phyloP scores from a whole-genome alignment of 1,140 invertebrate species.

The Asobara japonica region DNA sequence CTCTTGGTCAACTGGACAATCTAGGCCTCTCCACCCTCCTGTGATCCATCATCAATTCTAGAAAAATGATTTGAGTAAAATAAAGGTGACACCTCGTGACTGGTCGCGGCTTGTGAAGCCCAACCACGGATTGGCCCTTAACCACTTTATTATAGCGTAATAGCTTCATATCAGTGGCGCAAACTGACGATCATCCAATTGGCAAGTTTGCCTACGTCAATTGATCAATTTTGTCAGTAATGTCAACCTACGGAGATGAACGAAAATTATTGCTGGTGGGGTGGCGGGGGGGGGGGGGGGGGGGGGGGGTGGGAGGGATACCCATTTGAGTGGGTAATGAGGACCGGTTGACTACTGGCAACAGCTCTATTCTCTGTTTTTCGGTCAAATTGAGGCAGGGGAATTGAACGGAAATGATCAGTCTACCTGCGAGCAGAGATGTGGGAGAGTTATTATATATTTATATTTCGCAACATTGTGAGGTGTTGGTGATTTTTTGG shows the following conservation, averaged over 20 bases:
- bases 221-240: not conserved
- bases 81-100: constrained; percentile 4
- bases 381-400: not conserved
- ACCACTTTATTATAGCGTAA: constrained; percentile 45
- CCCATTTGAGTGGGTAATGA: not conserved
- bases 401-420: not conserved
- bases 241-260: not conserved
- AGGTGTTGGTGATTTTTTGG: too few species aligned
- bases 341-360: not conserved
- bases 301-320: too few species aligned
- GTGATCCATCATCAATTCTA: not conserved
- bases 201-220: constrained; percentile 29
- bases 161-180: constrained; percentile 31
- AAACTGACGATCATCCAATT: constrained; percentile 51
- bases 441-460: too few species aligned
- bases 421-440: not conserved
- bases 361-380: not conserved
- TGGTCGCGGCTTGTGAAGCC: constrained; percentile 29
- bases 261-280: not conserved
- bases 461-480: too few species aligned
- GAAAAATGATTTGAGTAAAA: not conserved
- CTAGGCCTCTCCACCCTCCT: not conserved
- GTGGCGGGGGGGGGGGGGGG: too few species aligned
- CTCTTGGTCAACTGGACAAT: constrained; percentile 38
- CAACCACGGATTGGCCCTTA: constrained; percentile 44